Evolutionary conservation across 2,888 invertebrate genomes (phyloP).

Genomic region (Psylliodes chrysocephalus): DNA sequence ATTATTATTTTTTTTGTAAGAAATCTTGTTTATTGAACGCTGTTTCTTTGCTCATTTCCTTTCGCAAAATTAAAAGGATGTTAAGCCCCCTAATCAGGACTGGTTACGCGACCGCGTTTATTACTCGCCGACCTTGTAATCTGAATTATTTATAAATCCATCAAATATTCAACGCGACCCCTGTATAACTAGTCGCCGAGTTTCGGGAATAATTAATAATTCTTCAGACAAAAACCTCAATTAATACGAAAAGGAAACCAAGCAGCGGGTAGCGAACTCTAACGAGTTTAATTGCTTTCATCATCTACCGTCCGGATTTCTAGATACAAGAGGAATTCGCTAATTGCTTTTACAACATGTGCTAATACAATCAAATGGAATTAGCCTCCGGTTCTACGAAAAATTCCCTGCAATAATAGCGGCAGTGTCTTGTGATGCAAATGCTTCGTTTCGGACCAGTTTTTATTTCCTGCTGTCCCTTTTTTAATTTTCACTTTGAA

Average conservation of each 20-base stretch:
- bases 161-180: slow-evolving; percentile 9
- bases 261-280: slow-evolving; percentile 40
- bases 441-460: background rate
- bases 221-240: slow-evolving; percentile 44
- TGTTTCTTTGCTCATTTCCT: no score
- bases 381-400: background rate
- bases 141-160: slow-evolving; percentile 15
- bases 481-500: no score
- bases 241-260: slow-evolving; percentile 46
- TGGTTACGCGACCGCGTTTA: background rate
- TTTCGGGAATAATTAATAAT: slow-evolving; percentile 45
- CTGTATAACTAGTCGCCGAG: slow-evolving; percentile 31
- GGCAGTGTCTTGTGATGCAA: background rate
- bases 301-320: slow-evolving; percentile 40
- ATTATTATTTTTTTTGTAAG: no score
- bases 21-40: no score
- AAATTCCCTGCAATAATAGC: background rate
- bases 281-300: slow-evolving; percentile 50
- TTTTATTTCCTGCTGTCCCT: background rate
- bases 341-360: slow-evolving; percentile 41
- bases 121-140: background rate
- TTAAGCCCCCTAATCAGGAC: background rate
- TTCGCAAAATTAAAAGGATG: background rate
- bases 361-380: slow-evolving; percentile 21
- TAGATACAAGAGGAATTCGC: slow-evolving; percentile 37